Conservation (phyloP, 2,113 vertebrate genomes). For the Poeciliopsis turrubarensis region DNA sequence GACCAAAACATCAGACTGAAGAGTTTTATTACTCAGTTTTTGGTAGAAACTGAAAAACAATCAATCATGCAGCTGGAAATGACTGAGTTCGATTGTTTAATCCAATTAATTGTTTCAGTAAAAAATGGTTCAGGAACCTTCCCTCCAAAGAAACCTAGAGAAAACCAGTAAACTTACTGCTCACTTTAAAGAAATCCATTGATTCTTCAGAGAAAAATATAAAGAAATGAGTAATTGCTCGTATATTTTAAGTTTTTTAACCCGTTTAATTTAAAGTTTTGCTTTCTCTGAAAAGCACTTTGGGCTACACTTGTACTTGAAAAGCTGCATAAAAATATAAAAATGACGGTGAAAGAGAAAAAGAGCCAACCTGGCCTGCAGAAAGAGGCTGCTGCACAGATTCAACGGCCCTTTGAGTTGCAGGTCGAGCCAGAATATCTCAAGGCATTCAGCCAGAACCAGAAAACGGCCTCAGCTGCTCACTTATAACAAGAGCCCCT, state of each 20-base stretch:
- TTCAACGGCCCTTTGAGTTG: slow-evolving; percentile 1
- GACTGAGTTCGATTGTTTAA: no score
- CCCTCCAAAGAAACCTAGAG: background rate
- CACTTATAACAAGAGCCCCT: slow-evolving; percentile 34
- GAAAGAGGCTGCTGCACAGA: background rate
- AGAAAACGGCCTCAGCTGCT: slow-evolving; percentile 36
- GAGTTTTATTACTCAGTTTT: no score
- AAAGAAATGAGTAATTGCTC: background rate
- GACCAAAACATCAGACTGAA: no score
- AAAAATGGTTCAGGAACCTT: background rate
- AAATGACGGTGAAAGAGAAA: background rate
- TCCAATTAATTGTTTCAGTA: no score
- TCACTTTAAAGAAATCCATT: background rate
- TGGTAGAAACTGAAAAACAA: no score
- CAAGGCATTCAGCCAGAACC: slow-evolving; percentile 20
- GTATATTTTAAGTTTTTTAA: background rate
- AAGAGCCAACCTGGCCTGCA: background rate
- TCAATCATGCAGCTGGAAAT: no score
- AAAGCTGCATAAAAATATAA: background rate
- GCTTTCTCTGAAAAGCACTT: slow-evolving; percentile 1
- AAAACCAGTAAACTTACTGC: background rate
- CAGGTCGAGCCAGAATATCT: slow-evolving; percentile 1
- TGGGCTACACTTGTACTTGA: background rate
- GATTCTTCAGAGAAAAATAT: background rate
- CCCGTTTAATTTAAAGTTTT: background rate